A percentile compares a stretch with the other conserved stretches of the same genome.
These are phyloP conservation scores for Battus philenor DNA, from an alignment of 1,140 invertebrate genomes.

Conservation along the genomic window DNA sequence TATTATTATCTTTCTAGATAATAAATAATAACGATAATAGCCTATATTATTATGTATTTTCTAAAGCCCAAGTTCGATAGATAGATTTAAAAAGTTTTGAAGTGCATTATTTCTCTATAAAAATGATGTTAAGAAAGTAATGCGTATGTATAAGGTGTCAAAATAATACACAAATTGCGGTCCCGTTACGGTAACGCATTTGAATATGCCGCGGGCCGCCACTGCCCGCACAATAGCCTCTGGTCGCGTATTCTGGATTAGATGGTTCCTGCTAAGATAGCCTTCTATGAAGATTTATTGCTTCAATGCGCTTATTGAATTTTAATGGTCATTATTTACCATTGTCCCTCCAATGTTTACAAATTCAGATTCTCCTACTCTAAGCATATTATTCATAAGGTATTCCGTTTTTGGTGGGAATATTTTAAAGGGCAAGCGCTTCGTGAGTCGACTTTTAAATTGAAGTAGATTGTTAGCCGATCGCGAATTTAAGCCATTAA, in stretches of 20 bases:
- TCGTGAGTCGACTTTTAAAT: conserved; percentile 16
- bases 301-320: conserved; percentile 15
- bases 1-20: too few relatives aligned
- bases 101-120: too few relatives aligned
- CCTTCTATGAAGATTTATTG: conserved; percentile 18
- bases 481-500: conserved; percentile 15
- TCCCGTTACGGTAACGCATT: conserved; percentile 1
- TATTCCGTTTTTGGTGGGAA: conserved; percentile 17
- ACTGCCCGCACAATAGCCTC: conserved; percentile 10
- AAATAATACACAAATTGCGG: conserved; percentile 10
- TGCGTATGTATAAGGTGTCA: conserved; percentile 13
- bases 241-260: conserved; percentile 14
- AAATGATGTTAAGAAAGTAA: conserved; percentile 1
- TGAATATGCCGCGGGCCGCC: conserved; percentile 4
- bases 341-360: conserved; percentile 17
- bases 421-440: conserved; percentile 15
- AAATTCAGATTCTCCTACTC: conserved; percentile 13
- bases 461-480: conserved; percentile 11
- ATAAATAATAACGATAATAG: too few relatives aligned
- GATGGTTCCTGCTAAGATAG: conserved; percentile 14
- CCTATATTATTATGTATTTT: too few relatives aligned
- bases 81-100: too few relatives aligned
- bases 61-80: too few relatives aligned
- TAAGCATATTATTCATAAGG: conserved; percentile 16
- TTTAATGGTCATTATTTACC: conserved; percentile 18